These are phyloP conservation scores for Xyrichtys novacula DNA, from an alignment of 2,797 vertebrate species.

Conservation along the genomic window DNA sequence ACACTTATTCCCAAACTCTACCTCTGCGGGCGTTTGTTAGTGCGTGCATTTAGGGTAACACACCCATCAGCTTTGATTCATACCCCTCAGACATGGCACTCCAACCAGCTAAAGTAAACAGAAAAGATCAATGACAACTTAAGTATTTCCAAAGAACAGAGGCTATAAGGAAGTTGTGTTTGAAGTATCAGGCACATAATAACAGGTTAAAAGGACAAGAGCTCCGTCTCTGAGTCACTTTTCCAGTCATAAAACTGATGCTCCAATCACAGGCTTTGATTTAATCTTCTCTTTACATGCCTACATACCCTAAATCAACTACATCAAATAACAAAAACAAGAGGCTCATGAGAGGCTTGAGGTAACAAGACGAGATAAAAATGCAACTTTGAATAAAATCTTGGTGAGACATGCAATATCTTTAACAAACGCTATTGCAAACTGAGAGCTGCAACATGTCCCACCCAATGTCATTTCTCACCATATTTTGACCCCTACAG, in stretches of 20 bases:
- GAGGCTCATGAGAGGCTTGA: background rate
- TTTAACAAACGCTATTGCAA: background rate
- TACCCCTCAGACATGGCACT: background rate
- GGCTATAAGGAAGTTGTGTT: constrained; percentile 22
- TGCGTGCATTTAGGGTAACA: background rate
- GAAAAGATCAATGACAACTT: background rate
- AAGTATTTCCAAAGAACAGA: background rate
- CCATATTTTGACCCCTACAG: background rate
- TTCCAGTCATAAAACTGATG: constrained; percentile 18
- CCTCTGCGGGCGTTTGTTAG: constrained; percentile 5
- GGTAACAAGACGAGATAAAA: background rate
- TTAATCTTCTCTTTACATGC: background rate
- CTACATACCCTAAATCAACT: background rate
- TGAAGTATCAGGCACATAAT: constrained; percentile 12
- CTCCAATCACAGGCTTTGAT: background rate
- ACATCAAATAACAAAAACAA: background rate
- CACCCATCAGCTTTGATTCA: background rate
- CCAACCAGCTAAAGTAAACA: background rate
- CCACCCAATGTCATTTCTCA: background rate
- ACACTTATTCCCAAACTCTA: background rate
- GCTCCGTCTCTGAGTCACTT: background rate
- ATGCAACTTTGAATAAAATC: background rate
- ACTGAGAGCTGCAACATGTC: constrained; percentile 4
- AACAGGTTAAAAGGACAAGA: constrained; percentile 3
- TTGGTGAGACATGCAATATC: background rate